phyloP scores from a whole-genome alignment of 2,888 invertebrate species.

The Calameuta idolon region DNA sequence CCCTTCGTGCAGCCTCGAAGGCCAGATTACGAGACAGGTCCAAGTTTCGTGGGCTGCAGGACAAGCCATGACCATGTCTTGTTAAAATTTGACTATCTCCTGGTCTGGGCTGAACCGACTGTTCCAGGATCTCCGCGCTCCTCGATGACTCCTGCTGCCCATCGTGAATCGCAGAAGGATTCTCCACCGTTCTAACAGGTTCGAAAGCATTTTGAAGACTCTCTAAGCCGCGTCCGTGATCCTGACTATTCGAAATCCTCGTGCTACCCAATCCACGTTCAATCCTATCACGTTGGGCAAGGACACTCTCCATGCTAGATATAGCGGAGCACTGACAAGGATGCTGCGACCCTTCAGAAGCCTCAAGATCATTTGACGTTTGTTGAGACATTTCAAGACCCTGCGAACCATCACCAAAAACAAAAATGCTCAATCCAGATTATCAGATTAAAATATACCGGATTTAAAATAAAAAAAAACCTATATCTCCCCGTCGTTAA shows the following conservation, averaged over 20 bases:
- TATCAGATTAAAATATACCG: not conserved
- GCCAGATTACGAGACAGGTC: slow-evolving; percentile 46
- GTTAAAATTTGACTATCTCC: slow-evolving; percentile 36
- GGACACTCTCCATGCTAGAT: slow-evolving; percentile 41
- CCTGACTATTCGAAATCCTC: slow-evolving; percentile 37
- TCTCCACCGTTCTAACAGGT: slow-evolving; percentile 43
- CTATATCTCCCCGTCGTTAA: not conserved
- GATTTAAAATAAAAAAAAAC: not conserved
- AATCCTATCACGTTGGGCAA: slow-evolving; percentile 39
- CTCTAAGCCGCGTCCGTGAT: slow-evolving; percentile 43
- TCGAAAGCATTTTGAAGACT: slow-evolving; percentile 43
- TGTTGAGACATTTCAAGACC: slow-evolving; percentile 41
- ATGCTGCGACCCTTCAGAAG: slow-evolving; percentile 42
- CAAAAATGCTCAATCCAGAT: not conserved
- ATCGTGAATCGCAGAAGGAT: slow-evolving; percentile 34
- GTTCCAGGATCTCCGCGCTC: slow-evolving; percentile 39
- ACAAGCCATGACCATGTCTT: slow-evolving; percentile 36
- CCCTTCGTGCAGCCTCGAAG: slow-evolving; percentile 43
- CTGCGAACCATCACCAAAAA: not conserved
- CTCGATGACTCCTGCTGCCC: slow-evolving; percentile 41
- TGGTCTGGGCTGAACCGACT: slow-evolving; percentile 34
- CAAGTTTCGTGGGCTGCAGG: slow-evolving; percentile 45
- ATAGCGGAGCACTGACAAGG: slow-evolving; percentile 49
- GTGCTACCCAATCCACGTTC: slow-evolving; percentile 41
- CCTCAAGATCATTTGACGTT: slow-evolving; percentile 38